These are phyloP conservation scores for Lochmaea crataegi DNA, from an alignment of 2,888 invertebrate species.

Conservation along the genomic window DNA sequence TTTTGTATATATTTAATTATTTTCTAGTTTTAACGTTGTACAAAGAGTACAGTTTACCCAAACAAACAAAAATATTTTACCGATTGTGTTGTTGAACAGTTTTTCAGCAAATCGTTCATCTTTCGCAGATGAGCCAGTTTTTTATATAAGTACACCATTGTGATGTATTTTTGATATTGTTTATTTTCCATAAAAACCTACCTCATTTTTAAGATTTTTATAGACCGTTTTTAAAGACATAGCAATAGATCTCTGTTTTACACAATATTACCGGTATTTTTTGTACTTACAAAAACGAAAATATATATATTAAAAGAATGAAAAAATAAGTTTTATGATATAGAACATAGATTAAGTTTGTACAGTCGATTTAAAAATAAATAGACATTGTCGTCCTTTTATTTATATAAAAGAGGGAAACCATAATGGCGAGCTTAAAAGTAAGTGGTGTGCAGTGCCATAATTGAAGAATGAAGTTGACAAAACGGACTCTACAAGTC, in stretches of 20 bases:
- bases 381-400: slow-evolving; percentile 44
- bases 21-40: slow-evolving; percentile 12
- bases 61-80: not conserved
- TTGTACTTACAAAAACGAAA: slow-evolving; percentile 58
- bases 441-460: slow-evolving; percentile 60
- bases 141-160: too few species aligned
- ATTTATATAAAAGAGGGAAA: slow-evolving; percentile 49
- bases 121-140: too few species aligned
- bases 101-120: not conserved
- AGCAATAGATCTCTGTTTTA: slow-evolving; percentile 53
- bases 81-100: not conserved
- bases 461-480: slow-evolving; percentile 46
- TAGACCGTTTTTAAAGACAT: slow-evolving; percentile 43
- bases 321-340: slow-evolving; percentile 30
- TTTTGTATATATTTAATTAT: slow-evolving; percentile 50
- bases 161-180: slow-evolving; percentile 57
- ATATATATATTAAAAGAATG: slow-evolving; percentile 34
- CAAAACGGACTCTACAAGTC: slow-evolving; percentile 56
- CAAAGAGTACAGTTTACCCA: not conserved
- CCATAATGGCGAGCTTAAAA: slow-evolving; percentile 58
- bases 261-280: slow-evolving; percentile 58
- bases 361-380: slow-evolving; percentile 55
- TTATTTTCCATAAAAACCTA: slow-evolving; percentile 56
- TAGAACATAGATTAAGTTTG: slow-evolving; percentile 55
- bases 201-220: slow-evolving; percentile 54